Evolutionary conservation across 2,113 vertebrate genomes (phyloP), one percentile per base, ranked within the genome.

Genomic region (Istiophorus platypterus): DNA sequence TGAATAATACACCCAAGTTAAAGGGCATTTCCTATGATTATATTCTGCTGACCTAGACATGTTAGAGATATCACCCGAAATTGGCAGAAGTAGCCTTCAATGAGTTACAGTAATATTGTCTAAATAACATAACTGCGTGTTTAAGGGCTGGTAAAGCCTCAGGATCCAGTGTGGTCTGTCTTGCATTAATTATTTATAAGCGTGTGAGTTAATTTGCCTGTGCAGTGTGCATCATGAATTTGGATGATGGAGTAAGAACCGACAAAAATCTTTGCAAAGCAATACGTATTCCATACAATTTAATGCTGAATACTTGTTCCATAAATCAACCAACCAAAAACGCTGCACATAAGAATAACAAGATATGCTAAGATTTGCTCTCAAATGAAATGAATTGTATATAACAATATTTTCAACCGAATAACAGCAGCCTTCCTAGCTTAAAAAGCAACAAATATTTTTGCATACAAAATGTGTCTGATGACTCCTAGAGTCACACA

Each of bases 401-500:
- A 24, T 1, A 4, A 67, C 54, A 39, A 7, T n/a, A 42, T n/a
- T 51, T 41, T 73, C 2, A 31, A 63, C 20, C 34, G 67, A 42
- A 52, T 7, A 47, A 26, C 27, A 63, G 45, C 59, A 72, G 42
- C 22, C 14, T 1, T 61, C 14, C 9, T 27, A 4, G 11, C 20
- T 58, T 42, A 59, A 62, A 22, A n/a, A 37, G 1, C n/a, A 56
- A 67, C 27, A 69, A 71, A 76, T 63, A 64, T 56, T 62, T 62
- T 68, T n/a, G 47, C 3, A 59, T 56, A 66, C 37, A 37, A 67
- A 72, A 57, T 59, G 37, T 45, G 31, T 67, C 27, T 65, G 10
- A 64, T 64, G 56, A 82, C 27, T 70, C 63, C 67, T 3, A 64
- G 45, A 82, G 63, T 41, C 37, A 61, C 26, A 51, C 5, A 20